Conservation (phyloP, 2,888 invertebrate genomes). For the Timandra comae region DNA sequence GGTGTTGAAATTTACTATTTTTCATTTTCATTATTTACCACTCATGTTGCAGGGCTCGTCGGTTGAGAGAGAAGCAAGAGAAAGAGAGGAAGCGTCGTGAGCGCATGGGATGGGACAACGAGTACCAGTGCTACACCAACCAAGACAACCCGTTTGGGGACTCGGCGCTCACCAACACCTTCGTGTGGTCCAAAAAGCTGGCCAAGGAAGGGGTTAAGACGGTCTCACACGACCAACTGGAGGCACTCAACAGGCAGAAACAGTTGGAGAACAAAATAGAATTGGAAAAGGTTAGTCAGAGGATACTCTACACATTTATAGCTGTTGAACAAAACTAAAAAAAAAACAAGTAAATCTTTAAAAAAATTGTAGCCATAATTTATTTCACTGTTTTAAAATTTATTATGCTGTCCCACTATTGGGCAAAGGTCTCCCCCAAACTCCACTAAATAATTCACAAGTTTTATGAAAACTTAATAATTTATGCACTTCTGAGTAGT, state of each 20-base stretch:
- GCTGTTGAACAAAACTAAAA: too few species aligned
- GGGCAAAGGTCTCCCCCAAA: too few species aligned
- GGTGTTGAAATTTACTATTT: too few species aligned
- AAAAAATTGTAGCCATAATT: too few species aligned
- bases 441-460: too few species aligned
- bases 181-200: conserved; percentile 97
- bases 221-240: conserved; percentile 86
- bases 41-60: conserved; percentile 66
- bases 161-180: conserved; percentile 94
- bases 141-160: conserved; percentile 99
- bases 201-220: conserved; percentile 93
- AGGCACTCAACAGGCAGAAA: conserved; percentile 88
- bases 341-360: too few species aligned
- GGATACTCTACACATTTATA: too few species aligned
- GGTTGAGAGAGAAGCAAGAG: conserved; percentile 92
- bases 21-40: too few species aligned
- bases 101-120: conserved; percentile 98
- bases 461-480: too few species aligned
- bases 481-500: too few species aligned
- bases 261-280: conserved; percentile 94
- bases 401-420: too few species aligned
- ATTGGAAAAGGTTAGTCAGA: conserved; percentile 88
- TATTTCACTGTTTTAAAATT: too few species aligned
- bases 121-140: conserved; percentile 97
- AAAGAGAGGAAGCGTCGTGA: conserved; percentile 92